A percentile compares a stretch with the other conserved stretches of the same genome.
Evolutionary conservation across 2,797 vertebrate genomes (phyloP).

Genomic region (Sebastes dallii): DNA sequence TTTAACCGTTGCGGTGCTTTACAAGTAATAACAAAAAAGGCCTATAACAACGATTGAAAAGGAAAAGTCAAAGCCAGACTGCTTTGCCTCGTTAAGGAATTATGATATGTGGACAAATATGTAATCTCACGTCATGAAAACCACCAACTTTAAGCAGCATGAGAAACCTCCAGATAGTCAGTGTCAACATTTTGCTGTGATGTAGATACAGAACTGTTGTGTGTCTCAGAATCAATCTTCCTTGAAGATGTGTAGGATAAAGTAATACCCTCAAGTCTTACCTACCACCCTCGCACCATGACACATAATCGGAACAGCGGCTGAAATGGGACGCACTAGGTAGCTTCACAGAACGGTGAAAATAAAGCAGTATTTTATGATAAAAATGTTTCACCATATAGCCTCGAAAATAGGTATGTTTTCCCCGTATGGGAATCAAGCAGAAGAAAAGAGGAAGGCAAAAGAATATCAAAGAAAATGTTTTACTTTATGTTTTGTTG

Average conservation of each 20-base stretch:
- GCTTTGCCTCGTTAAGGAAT: background rate
- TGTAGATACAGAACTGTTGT: background rate
- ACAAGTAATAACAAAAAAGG: background rate
- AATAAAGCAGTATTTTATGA: background rate
- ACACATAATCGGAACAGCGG: background rate
- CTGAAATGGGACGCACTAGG: background rate
- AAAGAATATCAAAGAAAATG: background rate
- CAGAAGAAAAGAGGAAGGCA: background rate
- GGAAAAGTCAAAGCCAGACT: background rate
- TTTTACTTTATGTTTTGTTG: background rate
- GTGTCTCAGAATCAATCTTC: slow-evolving; percentile 1
- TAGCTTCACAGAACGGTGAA: background rate
- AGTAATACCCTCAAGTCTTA: background rate
- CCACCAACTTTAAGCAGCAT: background rate
- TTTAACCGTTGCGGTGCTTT: background rate
- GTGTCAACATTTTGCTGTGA: background rate
- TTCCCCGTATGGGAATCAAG: background rate
- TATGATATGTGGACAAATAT: background rate
- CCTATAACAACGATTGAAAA: background rate
- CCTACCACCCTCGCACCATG: background rate
- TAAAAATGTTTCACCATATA: background rate
- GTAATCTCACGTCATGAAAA: background rate
- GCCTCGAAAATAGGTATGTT: background rate
- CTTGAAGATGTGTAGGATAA: background rate
- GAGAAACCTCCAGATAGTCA: background rate